Evolutionary conservation across 2,113 vertebrate genomes (phyloP).

Genomic region (Hepsetus odoe): DNA sequence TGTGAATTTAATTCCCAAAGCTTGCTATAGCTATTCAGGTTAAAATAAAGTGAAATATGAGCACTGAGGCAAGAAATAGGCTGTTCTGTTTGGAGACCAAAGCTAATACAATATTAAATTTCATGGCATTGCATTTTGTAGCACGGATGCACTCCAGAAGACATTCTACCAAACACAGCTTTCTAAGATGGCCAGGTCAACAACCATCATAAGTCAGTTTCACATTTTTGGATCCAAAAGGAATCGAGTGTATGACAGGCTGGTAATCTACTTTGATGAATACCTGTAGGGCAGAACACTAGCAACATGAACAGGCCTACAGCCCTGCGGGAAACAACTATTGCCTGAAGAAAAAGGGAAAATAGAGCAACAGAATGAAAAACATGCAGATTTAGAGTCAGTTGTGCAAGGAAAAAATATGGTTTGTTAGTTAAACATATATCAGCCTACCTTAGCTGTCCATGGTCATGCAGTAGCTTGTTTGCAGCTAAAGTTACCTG

Average conservation of each 20-base stretch:
- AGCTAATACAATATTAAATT: not conserved
- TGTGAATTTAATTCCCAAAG: not conserved
- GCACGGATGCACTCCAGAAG: constrained; percentile 9
- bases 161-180: not conserved
- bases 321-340: constrained; percentile 12
- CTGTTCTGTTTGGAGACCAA: not conserved
- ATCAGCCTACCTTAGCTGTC: not conserved
- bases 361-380: too few species aligned
- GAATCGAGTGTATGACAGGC: constrained; percentile 32
- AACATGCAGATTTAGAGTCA: not conserved
- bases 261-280: constrained; percentile 38
- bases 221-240: constrained; percentile 29
- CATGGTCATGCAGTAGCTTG: not conserved
- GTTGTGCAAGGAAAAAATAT: not conserved
- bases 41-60: constrained; percentile 3
- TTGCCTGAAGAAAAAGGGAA: not conserved
- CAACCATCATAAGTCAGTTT: constrained; percentile 23
- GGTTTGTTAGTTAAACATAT: constrained; percentile 4
- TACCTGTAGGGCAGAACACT: constrained; percentile 16
- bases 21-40: not conserved
- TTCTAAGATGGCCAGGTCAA: not conserved
- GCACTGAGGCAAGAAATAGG: not conserved
- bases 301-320: constrained; percentile 20
- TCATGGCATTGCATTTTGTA: not conserved
- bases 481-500: not conserved